These are phyloP conservation scores for Drosophila obscura DNA, from an alignment of 1,140 invertebrate genomes.

Conservation along the genomic window DNA sequence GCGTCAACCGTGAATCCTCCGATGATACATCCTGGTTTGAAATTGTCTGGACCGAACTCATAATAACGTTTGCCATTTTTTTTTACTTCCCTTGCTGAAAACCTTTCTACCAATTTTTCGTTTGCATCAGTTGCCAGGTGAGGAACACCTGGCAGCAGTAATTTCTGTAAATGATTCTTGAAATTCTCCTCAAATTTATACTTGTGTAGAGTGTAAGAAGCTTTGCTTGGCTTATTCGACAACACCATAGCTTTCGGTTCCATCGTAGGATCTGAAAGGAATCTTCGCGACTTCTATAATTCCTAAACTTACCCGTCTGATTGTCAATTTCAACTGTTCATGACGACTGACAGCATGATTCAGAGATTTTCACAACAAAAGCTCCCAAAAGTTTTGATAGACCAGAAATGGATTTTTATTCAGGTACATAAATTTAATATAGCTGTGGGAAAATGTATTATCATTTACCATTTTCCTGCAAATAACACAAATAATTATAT, in stretches of 20 bases:
- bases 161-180: conserved; percentile 8
- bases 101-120: not conserved
- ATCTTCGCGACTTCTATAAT: too few relatives aligned
- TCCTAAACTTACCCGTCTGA: too few relatives aligned
- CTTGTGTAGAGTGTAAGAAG: not conserved
- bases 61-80: conserved; percentile 23
- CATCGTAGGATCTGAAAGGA: too few relatives aligned
- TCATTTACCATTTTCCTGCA: not conserved
- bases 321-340: too few relatives aligned
- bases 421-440: not conserved
- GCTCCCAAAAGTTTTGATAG: too few relatives aligned
- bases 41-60: conserved; percentile 11
- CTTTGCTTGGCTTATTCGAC: conserved; percentile 1
- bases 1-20: not conserved
- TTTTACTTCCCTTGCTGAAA: conserved; percentile 6
- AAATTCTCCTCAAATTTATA: conserved; percentile 4
- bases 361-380: too few relatives aligned
- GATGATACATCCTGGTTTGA: not conserved
- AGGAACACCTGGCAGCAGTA: conserved; percentile 1
- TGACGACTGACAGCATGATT: too few relatives aligned
- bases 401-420: too few relatives aligned
- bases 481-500: conserved; percentile 24
- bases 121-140: not conserved
- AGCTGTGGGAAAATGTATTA: not conserved
- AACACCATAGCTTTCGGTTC: too few relatives aligned